These are phyloP conservation scores for Falco novaeseelandiae DNA, from an alignment of 2,797 vertebrate genomes.

Conservation along the genomic window DNA sequence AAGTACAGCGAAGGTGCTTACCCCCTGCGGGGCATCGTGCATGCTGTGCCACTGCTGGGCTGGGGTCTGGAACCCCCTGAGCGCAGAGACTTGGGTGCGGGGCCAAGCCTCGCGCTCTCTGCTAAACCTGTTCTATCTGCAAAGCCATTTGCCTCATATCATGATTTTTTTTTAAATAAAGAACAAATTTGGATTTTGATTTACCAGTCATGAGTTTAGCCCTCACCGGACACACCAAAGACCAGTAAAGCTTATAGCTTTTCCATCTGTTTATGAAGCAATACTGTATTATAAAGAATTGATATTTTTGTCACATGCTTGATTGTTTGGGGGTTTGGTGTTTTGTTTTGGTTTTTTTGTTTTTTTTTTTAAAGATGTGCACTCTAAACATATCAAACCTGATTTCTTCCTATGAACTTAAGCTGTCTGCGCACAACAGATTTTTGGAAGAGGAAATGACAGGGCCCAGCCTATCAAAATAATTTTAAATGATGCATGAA, in stretches of 20 bases:
- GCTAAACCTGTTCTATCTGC: conserved; percentile 1
- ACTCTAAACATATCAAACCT: conserved; percentile 80
- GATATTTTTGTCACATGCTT: conserved; percentile 80
- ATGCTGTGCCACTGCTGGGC: neutral
- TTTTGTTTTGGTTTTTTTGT: neutral
- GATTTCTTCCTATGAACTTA: conserved; percentile 80
- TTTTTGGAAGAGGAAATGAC: conserved; percentile 53
- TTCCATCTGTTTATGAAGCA: conserved; percentile 84
- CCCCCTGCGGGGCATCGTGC: neutral
- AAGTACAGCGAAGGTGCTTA: neutral
- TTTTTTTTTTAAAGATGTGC: conserved; percentile 74
- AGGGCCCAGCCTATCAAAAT: conserved; percentile 59
- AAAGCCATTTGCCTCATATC: conserved; percentile 57
- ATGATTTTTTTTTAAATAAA: neutral
- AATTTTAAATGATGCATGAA: neutral
- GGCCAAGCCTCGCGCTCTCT: neutral
- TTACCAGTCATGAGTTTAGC: conserved; percentile 73
- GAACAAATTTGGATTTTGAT: conserved; percentile 77
- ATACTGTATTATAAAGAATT: conserved; percentile 86
- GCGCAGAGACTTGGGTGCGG: neutral
- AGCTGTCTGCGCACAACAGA: conserved; percentile 83
- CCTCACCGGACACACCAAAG: conserved; percentile 87
- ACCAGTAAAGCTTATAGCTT: conserved; percentile 81
- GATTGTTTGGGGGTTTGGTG: conserved; percentile 53
- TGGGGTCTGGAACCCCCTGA: neutral